These are phyloP conservation scores for Agraylea sexmaculata DNA, from an alignment of 1,140 invertebrate species.

Conservation along the genomic window DNA sequence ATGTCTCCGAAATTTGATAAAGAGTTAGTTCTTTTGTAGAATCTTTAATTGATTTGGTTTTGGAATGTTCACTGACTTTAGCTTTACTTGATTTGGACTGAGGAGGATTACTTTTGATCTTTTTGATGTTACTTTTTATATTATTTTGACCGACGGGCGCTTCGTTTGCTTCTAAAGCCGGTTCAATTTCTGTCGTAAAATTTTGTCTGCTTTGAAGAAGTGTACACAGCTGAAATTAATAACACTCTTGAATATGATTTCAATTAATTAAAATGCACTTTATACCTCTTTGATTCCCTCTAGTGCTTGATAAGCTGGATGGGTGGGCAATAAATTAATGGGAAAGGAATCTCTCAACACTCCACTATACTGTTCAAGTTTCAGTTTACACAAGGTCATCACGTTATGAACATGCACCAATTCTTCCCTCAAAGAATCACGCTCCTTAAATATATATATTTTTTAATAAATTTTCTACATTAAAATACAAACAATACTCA, in stretches of 20 bases:
- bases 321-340: background rate
- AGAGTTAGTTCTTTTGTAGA: conserved; percentile 2
- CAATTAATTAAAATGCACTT: background rate
- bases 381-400: conserved; percentile 12
- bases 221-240: conserved; percentile 12
- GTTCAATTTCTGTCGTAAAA: conserved; percentile 10
- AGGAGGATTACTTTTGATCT: background rate
- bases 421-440: conserved; percentile 12
- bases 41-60: conserved; percentile 1
- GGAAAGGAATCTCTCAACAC: conserved; percentile 6
- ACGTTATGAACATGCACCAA: conserved; percentile 12
- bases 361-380: conserved; percentile 14
- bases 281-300: conserved; percentile 16
- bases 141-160: conserved; percentile 1
- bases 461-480: background rate
- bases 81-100: background rate
- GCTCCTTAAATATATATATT: conserved; percentile 10
- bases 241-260: background rate
- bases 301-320: conserved; percentile 13
- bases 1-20: background rate
- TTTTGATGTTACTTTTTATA: conserved; percentile 1
- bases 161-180: conserved; percentile 18
- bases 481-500: background rate
- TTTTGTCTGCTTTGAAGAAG: conserved; percentile 13
- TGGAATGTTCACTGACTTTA: background rate